Percentiles rank a stretch among this genome's conserved stretches.
Evolutionary conservation across 2,888 invertebrate species (phyloP).

Genomic region (Callosobruchus maculatus): DNA sequence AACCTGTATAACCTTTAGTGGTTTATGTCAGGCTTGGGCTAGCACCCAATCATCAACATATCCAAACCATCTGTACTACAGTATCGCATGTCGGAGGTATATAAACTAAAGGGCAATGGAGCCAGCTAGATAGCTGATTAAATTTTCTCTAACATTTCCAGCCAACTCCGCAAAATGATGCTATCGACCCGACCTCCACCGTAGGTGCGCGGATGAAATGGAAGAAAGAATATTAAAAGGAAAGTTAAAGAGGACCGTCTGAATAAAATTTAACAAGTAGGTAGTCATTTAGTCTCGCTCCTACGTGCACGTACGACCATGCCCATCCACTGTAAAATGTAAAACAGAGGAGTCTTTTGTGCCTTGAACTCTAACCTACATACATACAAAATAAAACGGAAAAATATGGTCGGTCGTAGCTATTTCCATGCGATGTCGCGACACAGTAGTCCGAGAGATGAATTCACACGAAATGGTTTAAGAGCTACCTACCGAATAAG

Average conservation of each 20-base stretch:
- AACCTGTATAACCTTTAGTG: no score
- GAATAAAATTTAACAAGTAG: background rate
- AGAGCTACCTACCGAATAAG: no score
- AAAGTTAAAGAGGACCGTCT: background rate
- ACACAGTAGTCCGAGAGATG: background rate
- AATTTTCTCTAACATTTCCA: background rate
- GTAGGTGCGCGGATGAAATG: background rate
- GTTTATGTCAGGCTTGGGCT: no score
- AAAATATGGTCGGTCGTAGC: conserved; percentile 9
- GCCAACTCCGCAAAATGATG: background rate
- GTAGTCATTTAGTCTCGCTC: background rate
- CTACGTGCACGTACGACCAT: background rate
- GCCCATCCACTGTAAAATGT: conserved; percentile 10
- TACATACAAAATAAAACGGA: conserved; percentile 7
- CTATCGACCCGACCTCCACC: background rate
- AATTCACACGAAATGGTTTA: no score
- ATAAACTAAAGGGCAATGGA: no score
- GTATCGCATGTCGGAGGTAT: no score
- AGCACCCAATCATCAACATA: no score
- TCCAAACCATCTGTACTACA: no score
- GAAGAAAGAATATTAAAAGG: background rate
- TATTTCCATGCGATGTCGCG: background rate
- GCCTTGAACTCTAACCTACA: conserved; percentile 19
- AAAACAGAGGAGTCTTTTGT: conserved; percentile 10
- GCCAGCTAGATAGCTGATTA: background rate